Base-by-base conservation (phyloP, 2,797 vertebrate genomes). In the Sebastolobus alascanus region DNA sequence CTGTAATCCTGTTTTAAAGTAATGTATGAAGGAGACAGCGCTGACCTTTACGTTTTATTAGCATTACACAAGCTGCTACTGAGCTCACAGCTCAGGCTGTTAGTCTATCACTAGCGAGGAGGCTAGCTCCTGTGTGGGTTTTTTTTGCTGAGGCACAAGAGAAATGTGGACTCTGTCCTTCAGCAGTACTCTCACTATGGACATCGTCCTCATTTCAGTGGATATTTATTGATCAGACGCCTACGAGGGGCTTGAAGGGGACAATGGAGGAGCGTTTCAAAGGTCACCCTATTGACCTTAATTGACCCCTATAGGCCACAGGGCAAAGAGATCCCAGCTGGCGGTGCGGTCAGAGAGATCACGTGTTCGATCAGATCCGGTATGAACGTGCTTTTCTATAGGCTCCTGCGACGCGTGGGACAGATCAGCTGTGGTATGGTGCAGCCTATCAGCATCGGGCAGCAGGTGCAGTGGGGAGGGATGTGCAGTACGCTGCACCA, bases 401-500 rank as follows among this genome's bases (percentile, higher is more conserved):
- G 79, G 80, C 73, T 75, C 61, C 69, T 82, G 73, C 20, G 66
- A 56, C 0, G 46, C 31, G 37, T 76, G 54, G 87, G 73, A 84
- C 78, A 78, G 59, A 87, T 76, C 70, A 72, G 85, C 65, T 31
- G 61, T 79, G 81, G 55, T 85, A 71, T 72, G 77, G 73, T 82
- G 80, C 82, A 87, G 88, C 86, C 85, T 86, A 89, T 91, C 82
- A 83, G 88, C 82, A 78, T 79, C 80, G 80, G 86, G 81, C 83
- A 90, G 88, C 91, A 92, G 93, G 90, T 94, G 93, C 89, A 92
- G 86, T 75, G 82, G 84, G 89, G 89, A 90, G 87, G 87, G 91
- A 90, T 86, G 86, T 86, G 89, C 87, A 92, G 90, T 84, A 84
- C 90, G 90, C 92, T 94, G 93, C 93, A 94, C 89, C 93, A 93